Evolutionary conservation across 2,113 vertebrate genomes (phyloP).

Genomic region (Bujurquina vittata): DNA sequence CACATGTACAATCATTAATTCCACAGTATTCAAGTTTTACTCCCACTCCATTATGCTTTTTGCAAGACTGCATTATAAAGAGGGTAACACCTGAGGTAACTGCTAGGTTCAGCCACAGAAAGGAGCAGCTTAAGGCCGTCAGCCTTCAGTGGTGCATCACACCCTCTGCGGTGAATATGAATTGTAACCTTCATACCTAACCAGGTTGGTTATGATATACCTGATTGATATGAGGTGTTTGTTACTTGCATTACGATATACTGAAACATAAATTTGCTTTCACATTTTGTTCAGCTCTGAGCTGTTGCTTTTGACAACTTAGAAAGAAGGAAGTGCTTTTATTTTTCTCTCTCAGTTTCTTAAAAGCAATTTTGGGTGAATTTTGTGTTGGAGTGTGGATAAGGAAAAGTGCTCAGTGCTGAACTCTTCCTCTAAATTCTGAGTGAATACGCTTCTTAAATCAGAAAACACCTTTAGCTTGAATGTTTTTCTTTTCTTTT

Average conservation of each 20-base stretch:
- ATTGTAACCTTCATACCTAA: background rate
- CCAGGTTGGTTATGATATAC: background rate
- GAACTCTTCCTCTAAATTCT: too few species aligned
- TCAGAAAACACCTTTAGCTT: too few species aligned
- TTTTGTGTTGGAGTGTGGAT: too few species aligned
- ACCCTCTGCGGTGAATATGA: slow-evolving; percentile 1
- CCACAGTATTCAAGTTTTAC: background rate
- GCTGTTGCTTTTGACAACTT: background rate
- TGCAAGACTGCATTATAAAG: background rate
- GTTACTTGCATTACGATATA: background rate
- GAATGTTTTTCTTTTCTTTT: too few species aligned
- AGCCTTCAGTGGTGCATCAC: background rate
- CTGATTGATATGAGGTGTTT: background rate
- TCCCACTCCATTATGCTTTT: background rate
- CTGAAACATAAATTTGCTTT: background rate
- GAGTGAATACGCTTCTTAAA: too few species aligned
- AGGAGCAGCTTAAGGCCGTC: background rate
- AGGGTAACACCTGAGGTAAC: background rate
- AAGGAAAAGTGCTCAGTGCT: too few species aligned
- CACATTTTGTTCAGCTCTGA: background rate
- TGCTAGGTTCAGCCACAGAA: background rate
- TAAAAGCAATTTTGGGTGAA: too few species aligned
- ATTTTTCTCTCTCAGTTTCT: too few species aligned
- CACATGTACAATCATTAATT: background rate
- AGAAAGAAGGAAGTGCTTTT: too few species aligned